phyloP scores from a whole-genome alignment of 1,140 invertebrate species.

The Ptiloglossa arizonensis region DNA sequence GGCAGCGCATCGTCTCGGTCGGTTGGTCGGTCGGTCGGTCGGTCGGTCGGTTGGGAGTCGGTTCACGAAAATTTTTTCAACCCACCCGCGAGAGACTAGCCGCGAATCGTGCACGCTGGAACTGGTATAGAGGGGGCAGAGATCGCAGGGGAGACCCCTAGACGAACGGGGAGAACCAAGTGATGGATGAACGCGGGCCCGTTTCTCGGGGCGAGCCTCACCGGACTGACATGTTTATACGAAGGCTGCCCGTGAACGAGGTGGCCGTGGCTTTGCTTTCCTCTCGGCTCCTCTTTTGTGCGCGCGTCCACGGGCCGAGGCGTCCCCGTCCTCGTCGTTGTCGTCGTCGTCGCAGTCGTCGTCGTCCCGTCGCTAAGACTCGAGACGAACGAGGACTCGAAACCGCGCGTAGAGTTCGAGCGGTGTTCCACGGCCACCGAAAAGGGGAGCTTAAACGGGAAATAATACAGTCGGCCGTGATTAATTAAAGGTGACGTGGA shows the following conservation, averaged over 20 bases:
- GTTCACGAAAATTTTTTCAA: conserved; percentile 24
- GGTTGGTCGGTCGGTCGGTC: too few relatives aligned
- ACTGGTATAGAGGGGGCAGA: neutral
- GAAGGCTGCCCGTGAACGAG: conserved; percentile 75
- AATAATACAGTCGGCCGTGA: conserved; percentile 81
- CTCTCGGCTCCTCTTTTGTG: conserved; percentile 74
- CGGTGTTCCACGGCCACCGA: neutral
- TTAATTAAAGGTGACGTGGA: conserved; percentile 78
- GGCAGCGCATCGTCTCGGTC: too few relatives aligned
- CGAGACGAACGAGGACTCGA: too few relatives aligned
- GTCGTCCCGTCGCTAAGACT: too few relatives aligned
- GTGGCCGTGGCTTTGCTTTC: conserved; percentile 65
- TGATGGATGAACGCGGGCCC: conserved; percentile 78
- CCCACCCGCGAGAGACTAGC: conserved; percentile 12
- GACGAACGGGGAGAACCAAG: conserved; percentile 53
- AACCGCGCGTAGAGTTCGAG: neutral
- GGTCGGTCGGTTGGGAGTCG: neutral
- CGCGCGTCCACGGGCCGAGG: conserved; percentile 61
- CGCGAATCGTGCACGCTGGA: conserved; percentile 39
- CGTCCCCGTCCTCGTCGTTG: too few relatives aligned
- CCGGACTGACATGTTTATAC: conserved; percentile 80
- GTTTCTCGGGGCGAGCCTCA: conserved; percentile 70
- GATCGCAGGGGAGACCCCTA: conserved; percentile 27
- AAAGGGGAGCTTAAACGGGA: conserved; percentile 74
- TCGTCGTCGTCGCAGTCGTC: neutral